These are phyloP conservation scores for Perizoma flavofasciatum DNA, from an alignment of 2,888 invertebrate genomes.

Conservation along the genomic window DNA sequence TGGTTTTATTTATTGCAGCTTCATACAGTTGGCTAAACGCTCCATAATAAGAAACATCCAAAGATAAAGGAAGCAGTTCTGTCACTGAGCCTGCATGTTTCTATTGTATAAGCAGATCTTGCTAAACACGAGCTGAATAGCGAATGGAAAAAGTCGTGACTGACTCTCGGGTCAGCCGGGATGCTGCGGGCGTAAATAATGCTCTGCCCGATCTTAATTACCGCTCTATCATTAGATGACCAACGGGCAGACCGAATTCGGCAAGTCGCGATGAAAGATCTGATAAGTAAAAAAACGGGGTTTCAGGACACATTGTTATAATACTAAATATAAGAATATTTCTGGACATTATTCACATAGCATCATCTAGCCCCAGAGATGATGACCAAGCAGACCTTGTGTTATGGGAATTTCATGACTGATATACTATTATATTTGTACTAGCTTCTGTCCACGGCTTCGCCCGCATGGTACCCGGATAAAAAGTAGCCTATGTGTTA, in stretches of 20 bases:
- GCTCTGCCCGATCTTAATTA: conserved; percentile 81
- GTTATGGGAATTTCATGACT: too few relatives aligned
- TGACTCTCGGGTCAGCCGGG: conserved; percentile 71
- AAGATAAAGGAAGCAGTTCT: conserved; percentile 13
- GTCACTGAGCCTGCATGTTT: conserved; percentile 24
- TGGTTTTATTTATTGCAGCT: not conserved
- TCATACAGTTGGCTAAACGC: conserved; percentile 7
- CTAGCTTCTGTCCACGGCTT: too few relatives aligned
- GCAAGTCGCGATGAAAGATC: conserved; percentile 62
- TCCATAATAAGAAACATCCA: conserved; percentile 6
- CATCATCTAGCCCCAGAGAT: too few relatives aligned
- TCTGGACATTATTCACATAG: too few relatives aligned
- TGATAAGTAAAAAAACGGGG: conserved; percentile 1
- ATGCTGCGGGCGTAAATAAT: conserved; percentile 82
- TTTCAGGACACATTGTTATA: not conserved
- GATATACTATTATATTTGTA: too few relatives aligned
- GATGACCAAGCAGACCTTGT: too few relatives aligned
- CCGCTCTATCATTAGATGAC: conserved; percentile 82
- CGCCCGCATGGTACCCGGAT: too few relatives aligned
- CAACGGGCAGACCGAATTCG: conserved; percentile 76
- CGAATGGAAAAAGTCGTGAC: conserved; percentile 80
- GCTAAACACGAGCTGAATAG: conserved; percentile 70
- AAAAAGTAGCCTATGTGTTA: too few relatives aligned
- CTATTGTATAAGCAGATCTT: conserved; percentile 46
- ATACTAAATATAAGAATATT: too few relatives aligned